Conservation (phyloP, 2,113 vertebrate genomes). For the Neopipo cinnamomea region DNA sequence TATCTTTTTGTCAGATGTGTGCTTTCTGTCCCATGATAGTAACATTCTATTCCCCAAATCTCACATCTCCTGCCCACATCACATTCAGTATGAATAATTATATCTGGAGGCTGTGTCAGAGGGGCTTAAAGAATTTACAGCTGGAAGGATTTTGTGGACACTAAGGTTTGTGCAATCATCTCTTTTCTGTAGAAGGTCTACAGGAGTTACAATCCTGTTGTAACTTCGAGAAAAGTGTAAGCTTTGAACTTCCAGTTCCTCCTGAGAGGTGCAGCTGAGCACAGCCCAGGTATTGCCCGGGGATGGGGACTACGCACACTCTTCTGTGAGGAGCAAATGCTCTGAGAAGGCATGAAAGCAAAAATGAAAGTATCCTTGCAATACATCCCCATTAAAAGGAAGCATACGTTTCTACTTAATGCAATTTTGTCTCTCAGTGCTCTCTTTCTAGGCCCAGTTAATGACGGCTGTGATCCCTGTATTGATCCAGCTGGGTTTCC, state of each 20-base stretch:
- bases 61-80: background rate
- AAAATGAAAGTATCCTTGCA: background rate
- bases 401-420: background rate
- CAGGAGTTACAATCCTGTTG: background rate
- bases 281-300: background rate
- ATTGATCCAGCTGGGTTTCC: background rate
- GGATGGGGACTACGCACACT: background rate
- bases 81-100: slow-evolving; percentile 45
- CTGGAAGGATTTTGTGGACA: background rate
- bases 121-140: slow-evolving; percentile 35
- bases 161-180: background rate
- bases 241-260: background rate
- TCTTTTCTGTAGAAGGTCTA: background rate
- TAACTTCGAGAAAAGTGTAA: background rate
- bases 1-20: slow-evolving; percentile 4
- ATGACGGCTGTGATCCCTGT: background rate
- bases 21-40: background rate
- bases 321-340: background rate
- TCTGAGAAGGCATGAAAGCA: background rate
- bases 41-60: background rate
- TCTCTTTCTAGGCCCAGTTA: background rate
- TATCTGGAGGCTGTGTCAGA: background rate
- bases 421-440: background rate
- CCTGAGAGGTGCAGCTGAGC: background rate
- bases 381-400: background rate